phyloP scores from a whole-genome alignment of 2,113 vertebrate species.

The Alethe diademata region DNA sequence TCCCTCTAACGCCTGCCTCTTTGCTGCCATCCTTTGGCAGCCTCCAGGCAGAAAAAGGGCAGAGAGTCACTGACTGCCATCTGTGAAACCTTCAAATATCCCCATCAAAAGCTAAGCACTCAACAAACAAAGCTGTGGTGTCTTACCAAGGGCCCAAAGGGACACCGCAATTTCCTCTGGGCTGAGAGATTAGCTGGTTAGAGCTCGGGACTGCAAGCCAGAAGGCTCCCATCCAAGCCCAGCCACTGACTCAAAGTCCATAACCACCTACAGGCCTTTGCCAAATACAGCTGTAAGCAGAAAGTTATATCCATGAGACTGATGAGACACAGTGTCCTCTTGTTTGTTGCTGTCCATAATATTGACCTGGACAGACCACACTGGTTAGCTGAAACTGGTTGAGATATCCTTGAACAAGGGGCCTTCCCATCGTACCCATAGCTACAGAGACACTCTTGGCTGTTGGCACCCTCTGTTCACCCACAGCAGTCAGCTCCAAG shows the following conservation, averaged over 20 bases:
- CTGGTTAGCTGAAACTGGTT: background rate
- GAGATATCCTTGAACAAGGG: background rate
- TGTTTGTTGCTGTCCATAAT: conserved; percentile 39
- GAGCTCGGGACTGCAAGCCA: conserved; percentile 27
- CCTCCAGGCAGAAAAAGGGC: background rate
- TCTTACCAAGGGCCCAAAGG: conserved; percentile 46
- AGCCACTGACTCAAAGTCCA: conserved; percentile 60
- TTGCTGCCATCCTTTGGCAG: conserved; percentile 59
- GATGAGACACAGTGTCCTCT: conserved; percentile 52
- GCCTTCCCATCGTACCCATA: background rate
- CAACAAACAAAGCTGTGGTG: conserved; percentile 57
- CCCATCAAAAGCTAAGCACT: conserved; percentile 36
- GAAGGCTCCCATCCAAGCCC: conserved; percentile 57
- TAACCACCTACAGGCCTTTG: conserved; percentile 43
- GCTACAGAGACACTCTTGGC: background rate
- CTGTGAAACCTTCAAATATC: conserved; percentile 43
- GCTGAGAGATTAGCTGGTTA: conserved; percentile 51
- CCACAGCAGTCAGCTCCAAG: background rate
- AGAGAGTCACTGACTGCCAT: background rate
- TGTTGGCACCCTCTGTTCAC: background rate
- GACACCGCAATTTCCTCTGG: conserved; percentile 52
- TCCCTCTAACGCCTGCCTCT: background rate
- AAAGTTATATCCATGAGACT: conserved; percentile 64
- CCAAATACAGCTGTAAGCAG: conserved; percentile 62
- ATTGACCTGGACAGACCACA: background rate